These are phyloP conservation scores for Sebastolobus altivelis DNA, from an alignment of 2,797 vertebrate genomes.

Conservation along the genomic window DNA sequence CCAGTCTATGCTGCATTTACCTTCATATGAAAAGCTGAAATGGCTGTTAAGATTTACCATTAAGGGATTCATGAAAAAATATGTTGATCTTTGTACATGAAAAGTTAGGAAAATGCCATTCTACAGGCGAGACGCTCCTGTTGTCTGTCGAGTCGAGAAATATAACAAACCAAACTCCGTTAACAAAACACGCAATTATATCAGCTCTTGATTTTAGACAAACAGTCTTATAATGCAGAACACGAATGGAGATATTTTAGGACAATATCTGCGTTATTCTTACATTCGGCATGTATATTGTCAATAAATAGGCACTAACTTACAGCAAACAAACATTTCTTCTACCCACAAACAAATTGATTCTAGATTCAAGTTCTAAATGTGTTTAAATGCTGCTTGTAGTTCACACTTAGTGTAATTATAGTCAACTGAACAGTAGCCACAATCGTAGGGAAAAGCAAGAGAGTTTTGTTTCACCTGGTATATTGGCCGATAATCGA, in stretches of 20 bases:
- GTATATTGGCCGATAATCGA: too few relatives aligned
- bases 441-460: neutral
- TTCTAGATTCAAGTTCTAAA: neutral
- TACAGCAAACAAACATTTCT: neutral
- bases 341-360: neutral
- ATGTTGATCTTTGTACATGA: neutral
- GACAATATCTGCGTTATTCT: accelerated
- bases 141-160: neutral
- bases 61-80: neutral
- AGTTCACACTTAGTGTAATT: too few relatives aligned
- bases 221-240: accelerated
- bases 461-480: neutral
- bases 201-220: accelerated
- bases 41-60: neutral
- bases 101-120: neutral
- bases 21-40: neutral
- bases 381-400: neutral
- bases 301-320: neutral
- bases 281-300: neutral
- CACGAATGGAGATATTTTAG: accelerated
- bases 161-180: neutral
- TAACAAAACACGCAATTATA: neutral
- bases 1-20: too few relatives aligned
- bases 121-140: neutral
- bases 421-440: too few relatives aligned